Conservation (phyloP, 2,113 vertebrate species). For the Bubo bubo region DNA sequence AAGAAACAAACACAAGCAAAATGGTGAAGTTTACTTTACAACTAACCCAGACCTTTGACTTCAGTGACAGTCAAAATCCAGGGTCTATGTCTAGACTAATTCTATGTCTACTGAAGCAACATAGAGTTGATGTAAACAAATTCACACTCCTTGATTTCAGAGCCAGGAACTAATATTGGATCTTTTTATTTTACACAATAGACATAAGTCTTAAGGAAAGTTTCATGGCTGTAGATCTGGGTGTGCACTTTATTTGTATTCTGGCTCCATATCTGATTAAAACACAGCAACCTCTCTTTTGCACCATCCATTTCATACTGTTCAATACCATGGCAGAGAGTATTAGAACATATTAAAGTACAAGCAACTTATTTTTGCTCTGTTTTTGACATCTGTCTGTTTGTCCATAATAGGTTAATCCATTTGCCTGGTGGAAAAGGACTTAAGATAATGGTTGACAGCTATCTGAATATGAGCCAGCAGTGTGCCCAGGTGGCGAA, state of each 20-base stretch:
- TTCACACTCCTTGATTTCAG: background rate
- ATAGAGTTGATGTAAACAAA: background rate
- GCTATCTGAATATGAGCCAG: too few species aligned
- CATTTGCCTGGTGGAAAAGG: too few species aligned
- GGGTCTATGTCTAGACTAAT: background rate
- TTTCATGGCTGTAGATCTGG: background rate
- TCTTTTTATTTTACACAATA: background rate
- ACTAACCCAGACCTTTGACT: background rate
- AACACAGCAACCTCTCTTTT: background rate
- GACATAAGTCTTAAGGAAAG: background rate
- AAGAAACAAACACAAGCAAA: background rate
- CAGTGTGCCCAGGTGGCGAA: too few species aligned
- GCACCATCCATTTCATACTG: background rate
- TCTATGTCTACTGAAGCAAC: background rate
- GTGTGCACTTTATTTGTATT: background rate
- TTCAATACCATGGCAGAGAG: background rate
- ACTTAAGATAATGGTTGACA: too few species aligned
- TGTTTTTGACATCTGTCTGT: background rate
- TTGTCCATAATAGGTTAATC: background rate
- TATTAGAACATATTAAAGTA: background rate
- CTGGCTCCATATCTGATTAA: background rate
- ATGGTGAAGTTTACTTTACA: background rate
- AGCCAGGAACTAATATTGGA: background rate
- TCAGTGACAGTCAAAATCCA: background rate
- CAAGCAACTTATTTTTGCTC: background rate